These are phyloP conservation scores for Macrosteles quadrilineatus DNA, from an alignment of 1,140 invertebrate species.

Conservation along the genomic window DNA sequence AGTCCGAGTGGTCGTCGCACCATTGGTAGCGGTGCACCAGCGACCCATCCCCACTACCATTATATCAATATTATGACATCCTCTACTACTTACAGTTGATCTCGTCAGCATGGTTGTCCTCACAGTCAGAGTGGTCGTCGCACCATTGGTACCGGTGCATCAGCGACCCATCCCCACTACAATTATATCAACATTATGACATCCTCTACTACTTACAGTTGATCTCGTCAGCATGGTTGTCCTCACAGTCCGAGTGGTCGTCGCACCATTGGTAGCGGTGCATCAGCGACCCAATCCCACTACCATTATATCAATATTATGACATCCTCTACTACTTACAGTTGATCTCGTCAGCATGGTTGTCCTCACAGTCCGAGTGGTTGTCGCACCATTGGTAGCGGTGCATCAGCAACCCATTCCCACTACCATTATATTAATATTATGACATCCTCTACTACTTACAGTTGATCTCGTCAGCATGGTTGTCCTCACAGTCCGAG, in stretches of 20 bases:
- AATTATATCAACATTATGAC: conserved; percentile 40
- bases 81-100: conserved; percentile 52
- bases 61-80: too few relatives aligned
- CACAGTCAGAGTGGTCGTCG: conserved; percentile 55
- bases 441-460: too few relatives aligned
- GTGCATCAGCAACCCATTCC: conserved; percentile 48
- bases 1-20: too few relatives aligned
- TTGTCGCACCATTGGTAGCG: conserved; percentile 52
- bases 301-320: too few relatives aligned
- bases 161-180: conserved; percentile 46
- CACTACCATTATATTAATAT: too few relatives aligned
- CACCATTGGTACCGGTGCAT: conserved; percentile 51
- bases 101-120: conserved; percentile 54
- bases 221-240: conserved; percentile 54
- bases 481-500: conserved; percentile 53
- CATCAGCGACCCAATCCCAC: conserved; percentile 48
- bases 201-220: too few relatives aligned
- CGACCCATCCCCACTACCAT: too few relatives aligned
- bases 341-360: conserved; percentile 54
- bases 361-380: conserved; percentile 53
- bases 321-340: conserved; percentile 51
- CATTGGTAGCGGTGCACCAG: too few relatives aligned
- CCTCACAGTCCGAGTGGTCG: conserved; percentile 53
- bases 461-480: conserved; percentile 55
- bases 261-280: conserved; percentile 53